phyloP scores from a whole-genome alignment of 1,140 invertebrate genomes.

The Drosophila carrolli region DNA sequence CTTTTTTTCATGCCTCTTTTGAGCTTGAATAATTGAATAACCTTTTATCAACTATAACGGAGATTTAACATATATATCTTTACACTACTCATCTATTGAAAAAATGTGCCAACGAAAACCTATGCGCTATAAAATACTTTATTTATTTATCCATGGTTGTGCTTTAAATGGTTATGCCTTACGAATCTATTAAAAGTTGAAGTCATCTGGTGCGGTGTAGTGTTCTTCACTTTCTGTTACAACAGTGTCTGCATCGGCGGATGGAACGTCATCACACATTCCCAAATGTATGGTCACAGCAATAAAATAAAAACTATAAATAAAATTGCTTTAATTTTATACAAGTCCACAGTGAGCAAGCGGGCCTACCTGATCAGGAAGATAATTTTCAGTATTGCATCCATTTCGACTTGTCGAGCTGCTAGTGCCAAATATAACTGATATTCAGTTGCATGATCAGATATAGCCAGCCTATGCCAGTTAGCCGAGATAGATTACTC shows the following conservation, averaged over 20 bases:
- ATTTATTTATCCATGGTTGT: conserved; percentile 8
- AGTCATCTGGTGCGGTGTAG: conserved; percentile 47
- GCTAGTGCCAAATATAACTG: conserved; percentile 12
- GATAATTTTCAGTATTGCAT: conserved; percentile 14
- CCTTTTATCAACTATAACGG: no score
- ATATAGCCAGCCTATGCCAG: conserved; percentile 4
- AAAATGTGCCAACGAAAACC: no score
- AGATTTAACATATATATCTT: no score
- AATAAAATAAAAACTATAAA: conserved; percentile 26
- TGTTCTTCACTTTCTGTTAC: conserved; percentile 60
- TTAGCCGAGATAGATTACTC: conserved; percentile 3
- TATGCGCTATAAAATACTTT: neutral
- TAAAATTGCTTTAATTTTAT: neutral
- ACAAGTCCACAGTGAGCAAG: neutral
- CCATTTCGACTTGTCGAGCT: conserved; percentile 35
- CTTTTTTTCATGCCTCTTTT: no score
- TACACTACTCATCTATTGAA: no score
- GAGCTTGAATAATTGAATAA: no score
- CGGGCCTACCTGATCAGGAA: conserved; percentile 46
- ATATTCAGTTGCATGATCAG: conserved; percentile 7
- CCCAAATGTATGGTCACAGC: conserved; percentile 23
- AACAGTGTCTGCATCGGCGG: conserved; percentile 41
- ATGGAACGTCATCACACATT: conserved; percentile 47
- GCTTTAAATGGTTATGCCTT: neutral
- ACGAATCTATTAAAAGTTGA: conserved; percentile 24